Base-by-base conservation (phyloP, 2,797 vertebrate genomes). In the Enteromius treurensis region DNA sequence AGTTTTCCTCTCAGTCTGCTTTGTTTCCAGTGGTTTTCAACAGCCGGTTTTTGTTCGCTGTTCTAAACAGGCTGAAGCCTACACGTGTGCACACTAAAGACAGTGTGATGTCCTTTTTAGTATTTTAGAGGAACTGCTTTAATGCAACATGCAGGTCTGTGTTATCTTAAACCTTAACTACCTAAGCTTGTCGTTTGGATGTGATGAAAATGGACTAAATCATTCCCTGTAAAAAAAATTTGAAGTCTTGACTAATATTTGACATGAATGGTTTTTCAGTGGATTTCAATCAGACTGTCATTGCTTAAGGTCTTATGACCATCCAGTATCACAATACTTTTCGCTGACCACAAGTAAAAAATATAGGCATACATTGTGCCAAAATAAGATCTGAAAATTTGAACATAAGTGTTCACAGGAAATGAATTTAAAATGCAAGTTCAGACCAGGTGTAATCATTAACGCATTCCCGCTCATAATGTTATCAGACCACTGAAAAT, bases 21-120 rank as follows among this genome's bases (percentile, higher is more conserved):
- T 85, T 82, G 79, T 73, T 88, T 83, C 86, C 87, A 75, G 81
- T 80, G 71, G 85, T 80, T 77, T 78, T 79, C 17, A 67, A 74
- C 14, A 53, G 77, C n/a, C 71, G n/a, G 64, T 49, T 47, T 73
- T 55, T 81, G 58, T 79, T 67, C 29, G 29, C 23, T 40, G n/a
- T 49, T 69, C 32, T 58, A 19, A 47, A 70, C 80, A 79, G 73
- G 15, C 64, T 60, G 10, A 60, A 74, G 11, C 40, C 60, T 23
- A 60, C 34, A 76, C 68, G 53, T 51, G 49, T 77, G 65, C 32
- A 32, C 68, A 40, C 68, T 21, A n/a, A 58, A 45, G 37, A 21
- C 47, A 64, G 53, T n/a, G 55, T 23, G 29, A 37, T 76, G 53
- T 47, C 55, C 1, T 77, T 71, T 62, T 42, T 7, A 14, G 29